These are phyloP conservation scores for Drosophila lutescens DNA, from an alignment of 2,888 invertebrate genomes.

Conservation along the genomic window DNA sequence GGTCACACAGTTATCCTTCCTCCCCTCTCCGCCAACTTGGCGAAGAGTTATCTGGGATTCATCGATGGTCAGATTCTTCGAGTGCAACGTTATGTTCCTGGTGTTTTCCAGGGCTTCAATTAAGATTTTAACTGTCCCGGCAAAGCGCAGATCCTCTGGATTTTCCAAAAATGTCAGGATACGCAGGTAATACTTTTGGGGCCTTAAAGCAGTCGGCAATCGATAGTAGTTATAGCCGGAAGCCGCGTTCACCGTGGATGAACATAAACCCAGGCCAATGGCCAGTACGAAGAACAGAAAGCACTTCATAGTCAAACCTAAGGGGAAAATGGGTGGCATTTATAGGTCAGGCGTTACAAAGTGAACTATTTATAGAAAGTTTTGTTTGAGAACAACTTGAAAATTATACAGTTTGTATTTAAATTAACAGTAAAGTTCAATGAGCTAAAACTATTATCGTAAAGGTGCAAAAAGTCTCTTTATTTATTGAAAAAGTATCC, in stretches of 20 bases:
- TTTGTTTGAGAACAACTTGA: too few relatives aligned
- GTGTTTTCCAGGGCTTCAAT: slow-evolving; percentile 84
- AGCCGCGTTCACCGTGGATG: slow-evolving; percentile 13
- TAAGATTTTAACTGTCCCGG: slow-evolving; percentile 83
- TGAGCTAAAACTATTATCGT: slow-evolving; percentile 39
- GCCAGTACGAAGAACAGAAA: slow-evolving; percentile 42
- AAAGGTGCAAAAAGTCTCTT: background rate
- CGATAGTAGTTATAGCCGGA: slow-evolving; percentile 81
- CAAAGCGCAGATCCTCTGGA: slow-evolving; percentile 82
- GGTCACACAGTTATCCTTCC: slow-evolving; percentile 73
- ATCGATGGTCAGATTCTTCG: slow-evolving; percentile 86
- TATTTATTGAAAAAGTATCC: background rate
- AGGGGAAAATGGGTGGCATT: background rate
- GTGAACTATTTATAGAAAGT: background rate
- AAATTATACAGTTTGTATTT: background rate
- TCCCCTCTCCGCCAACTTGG: slow-evolving; percentile 59
- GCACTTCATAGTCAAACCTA: slow-evolving; percentile 50
- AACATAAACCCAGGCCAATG: slow-evolving; percentile 36
- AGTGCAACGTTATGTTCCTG: slow-evolving; percentile 88
- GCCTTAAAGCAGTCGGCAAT: slow-evolving; percentile 83
- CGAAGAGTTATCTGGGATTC: slow-evolving; percentile 74
- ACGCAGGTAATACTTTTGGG: slow-evolving; percentile 83
- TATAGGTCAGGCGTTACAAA: background rate
- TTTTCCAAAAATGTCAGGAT: slow-evolving; percentile 84
- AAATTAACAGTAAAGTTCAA: slow-evolving; percentile 23